These are phyloP conservation scores for Oxygymnocypris stewartii DNA, from an alignment of 2,113 vertebrate genomes.

Conservation along the genomic window DNA sequence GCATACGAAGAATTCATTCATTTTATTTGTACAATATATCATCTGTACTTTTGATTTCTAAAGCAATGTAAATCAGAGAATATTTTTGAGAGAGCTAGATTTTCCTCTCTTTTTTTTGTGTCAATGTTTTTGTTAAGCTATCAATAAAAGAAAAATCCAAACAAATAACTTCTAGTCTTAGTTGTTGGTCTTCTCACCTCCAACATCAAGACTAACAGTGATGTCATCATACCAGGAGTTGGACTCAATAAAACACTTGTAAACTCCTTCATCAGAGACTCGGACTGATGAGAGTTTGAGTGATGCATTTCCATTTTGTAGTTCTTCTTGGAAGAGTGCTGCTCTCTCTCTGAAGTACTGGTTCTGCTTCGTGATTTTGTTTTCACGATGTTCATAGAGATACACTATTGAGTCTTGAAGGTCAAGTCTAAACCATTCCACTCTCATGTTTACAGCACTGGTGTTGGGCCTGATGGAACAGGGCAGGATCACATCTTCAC, in stretches of 20 bases:
- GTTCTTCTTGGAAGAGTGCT: constrained; percentile 11
- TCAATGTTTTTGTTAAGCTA: not conserved
- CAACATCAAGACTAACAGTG: not conserved
- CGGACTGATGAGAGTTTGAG: not conserved
- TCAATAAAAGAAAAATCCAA: no score
- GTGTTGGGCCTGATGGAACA: constrained; percentile 43
- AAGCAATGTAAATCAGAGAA: not conserved
- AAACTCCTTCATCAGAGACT: constrained; percentile 20
- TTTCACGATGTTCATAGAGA: constrained; percentile 25
- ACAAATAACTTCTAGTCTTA: not conserved
- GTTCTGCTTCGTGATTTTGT: not conserved
- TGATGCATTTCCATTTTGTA: constrained; percentile 19
- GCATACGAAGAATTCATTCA: not conserved
- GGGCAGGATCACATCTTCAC: constrained; percentile 42
- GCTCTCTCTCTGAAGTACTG: constrained; percentile 41
- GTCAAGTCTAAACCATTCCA: constrained; percentile 45
- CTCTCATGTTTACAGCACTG: constrained; percentile 36
- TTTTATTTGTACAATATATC: not conserved
- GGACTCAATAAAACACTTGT: constrained; percentile 39
- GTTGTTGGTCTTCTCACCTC: not conserved
- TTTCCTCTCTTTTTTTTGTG: not conserved
- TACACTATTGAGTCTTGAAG: constrained; percentile 1
- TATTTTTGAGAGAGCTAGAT: not conserved
- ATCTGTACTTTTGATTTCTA: not conserved
- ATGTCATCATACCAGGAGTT: constrained; percentile 9